Evolutionary conservation across 1,140 invertebrate species (phyloP).

Genomic region (Drosophila sproati): DNA sequence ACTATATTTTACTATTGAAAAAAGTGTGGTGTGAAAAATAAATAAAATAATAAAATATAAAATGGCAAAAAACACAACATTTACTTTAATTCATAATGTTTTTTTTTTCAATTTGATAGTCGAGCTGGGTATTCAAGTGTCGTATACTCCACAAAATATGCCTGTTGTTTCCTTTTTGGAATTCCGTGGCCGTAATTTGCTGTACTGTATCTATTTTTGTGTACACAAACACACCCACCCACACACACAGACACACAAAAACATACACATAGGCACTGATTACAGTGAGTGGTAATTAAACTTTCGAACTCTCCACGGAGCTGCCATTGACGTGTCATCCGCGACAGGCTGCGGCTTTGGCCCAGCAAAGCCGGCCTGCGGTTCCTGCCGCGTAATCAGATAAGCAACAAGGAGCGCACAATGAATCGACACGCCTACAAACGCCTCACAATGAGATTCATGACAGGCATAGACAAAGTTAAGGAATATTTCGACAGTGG

Average conservation of each 20-base stretch:
- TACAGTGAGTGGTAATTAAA: constrained; percentile 79
- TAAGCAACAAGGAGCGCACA: constrained; percentile 61
- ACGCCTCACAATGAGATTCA: constrained; percentile 64
- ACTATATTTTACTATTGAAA: neutral
- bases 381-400: constrained; percentile 68
- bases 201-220: constrained; percentile 47
- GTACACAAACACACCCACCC: constrained; percentile 39
- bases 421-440: constrained; percentile 53
- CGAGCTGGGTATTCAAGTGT: constrained; percentile 6
- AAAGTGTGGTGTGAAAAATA: neutral
- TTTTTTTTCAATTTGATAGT: neutral
- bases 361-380: constrained; percentile 22
- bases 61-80: neutral
- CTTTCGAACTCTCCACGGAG: constrained; percentile 73
- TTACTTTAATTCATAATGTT: neutral
- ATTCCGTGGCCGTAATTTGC: constrained; percentile 29
- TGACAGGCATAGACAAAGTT: constrained; percentile 78
- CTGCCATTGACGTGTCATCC: constrained; percentile 74
- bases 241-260: constrained; percentile 3
- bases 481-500: constrained; percentile 53
- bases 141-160: constrained; percentile 9
- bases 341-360: constrained; percentile 27
- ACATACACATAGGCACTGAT: constrained; percentile 41
- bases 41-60: neutral
- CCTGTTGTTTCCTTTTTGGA: constrained; percentile 32